Evolutionary conservation across 2,888 invertebrate genomes (phyloP), one percentile per base, ranked within the genome.

Genomic region (Coleophora flavipennella): DNA sequence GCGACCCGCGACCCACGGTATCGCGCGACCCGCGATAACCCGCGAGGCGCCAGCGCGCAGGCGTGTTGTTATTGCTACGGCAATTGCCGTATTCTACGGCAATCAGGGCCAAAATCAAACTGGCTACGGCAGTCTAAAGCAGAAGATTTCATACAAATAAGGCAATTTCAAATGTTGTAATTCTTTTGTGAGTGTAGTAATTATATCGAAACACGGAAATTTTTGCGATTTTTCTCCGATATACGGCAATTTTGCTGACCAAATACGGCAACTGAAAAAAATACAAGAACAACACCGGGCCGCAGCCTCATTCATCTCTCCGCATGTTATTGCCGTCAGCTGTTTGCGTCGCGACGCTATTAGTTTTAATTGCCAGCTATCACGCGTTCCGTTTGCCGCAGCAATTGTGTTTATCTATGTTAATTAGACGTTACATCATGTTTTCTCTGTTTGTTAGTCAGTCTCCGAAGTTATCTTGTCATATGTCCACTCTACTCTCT

Each of bases 21-120:
- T 20, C 59, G 20, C 55, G 59, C 67, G 74, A 74, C 78, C 78
- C 62, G 6, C 20, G 79, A 79, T 79, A 79, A 79, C 79, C 80
- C 69, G 66, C 65, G 65, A 72, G 80, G 80, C 80, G 80, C 81
- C 79, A 61, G 34, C 28, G 38, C 12, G 8, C 8, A 3, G n/a
- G n/a, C n/a, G n/a, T n/a, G n/a, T n/a, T n/a, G n/a, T n/a, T n/a
- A 9, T 9, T 27, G 27, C 7, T 8, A 27, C 9, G n/a, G n/a
- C n/a, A n/a, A n/a, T n/a, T n/a, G n/a, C n/a, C n/a, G n/a, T n/a
- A n/a, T n/a, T n/a, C n/a, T n/a, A n/a, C n/a, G n/a, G n/a, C n/a
- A n/a, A n/a, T n/a, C n/a, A n/a, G n/a, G n/a, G n/a, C n/a, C n/a
- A n/a, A n/a, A n/a, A n/a, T n/a, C n/a, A n/a, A n/a, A n/a, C n/a